Evolutionary conservation across 2,888 invertebrate species (phyloP).

Genomic region (Cheilosia impressa): DNA sequence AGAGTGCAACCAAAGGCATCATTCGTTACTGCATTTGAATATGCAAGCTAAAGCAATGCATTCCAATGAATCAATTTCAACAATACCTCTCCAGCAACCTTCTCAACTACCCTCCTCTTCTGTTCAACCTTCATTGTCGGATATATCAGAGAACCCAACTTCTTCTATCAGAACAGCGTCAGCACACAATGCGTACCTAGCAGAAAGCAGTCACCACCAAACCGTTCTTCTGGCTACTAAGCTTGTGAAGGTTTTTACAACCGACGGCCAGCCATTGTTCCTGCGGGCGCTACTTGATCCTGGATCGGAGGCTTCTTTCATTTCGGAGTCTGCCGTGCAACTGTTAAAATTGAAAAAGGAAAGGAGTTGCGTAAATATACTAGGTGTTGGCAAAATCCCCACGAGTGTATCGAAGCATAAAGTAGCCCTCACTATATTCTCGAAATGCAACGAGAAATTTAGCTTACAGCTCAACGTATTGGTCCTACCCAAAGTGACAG

Average conservation of each 20-base stretch:
- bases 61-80: neutral
- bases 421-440: neutral
- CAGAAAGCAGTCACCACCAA: too few species aligned
- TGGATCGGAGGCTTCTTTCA: slow-evolving; percentile 4
- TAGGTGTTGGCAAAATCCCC: neutral
- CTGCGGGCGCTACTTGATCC: slow-evolving; percentile 13
- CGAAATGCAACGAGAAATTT: neutral
- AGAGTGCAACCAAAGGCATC: slow-evolving; percentile 12
- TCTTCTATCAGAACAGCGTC: too few species aligned
- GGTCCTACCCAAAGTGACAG: too few species aligned
- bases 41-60: slow-evolving; percentile 23
- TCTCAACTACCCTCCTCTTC: neutral
- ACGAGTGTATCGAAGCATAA: neutral
- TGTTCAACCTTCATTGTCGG: too few species aligned
- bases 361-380: neutral
- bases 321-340: slow-evolving; percentile 1
- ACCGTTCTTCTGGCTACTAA: slow-evolving; percentile 31
- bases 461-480: neutral
- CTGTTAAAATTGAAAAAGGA: neutral
- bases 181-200: too few species aligned
- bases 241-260: slow-evolving; percentile 12
- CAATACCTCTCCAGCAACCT: neutral
- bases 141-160: too few species aligned
- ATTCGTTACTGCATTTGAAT: slow-evolving; percentile 13
- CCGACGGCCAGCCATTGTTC: neutral